These are phyloP conservation scores for Ursus arctos DNA, from an alignment of 2,113 vertebrate genomes.

Conservation along the genomic window DNA sequence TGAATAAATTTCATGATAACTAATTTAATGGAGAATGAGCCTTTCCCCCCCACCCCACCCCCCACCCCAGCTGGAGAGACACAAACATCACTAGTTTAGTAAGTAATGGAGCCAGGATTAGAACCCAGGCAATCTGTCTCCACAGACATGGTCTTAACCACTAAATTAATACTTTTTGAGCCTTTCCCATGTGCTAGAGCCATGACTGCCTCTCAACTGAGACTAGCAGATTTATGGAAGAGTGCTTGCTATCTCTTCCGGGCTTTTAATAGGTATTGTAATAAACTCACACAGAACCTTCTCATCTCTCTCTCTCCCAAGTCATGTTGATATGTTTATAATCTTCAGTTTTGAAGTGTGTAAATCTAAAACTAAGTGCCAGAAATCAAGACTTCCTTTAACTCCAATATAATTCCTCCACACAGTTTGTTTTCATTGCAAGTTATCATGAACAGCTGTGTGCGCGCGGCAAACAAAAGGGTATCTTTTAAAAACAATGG, in stretches of 20 bases:
- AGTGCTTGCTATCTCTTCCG: not conserved
- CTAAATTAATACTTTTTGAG: slow-evolving; percentile 54
- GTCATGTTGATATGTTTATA: slow-evolving; percentile 1
- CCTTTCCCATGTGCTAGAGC: slow-evolving; percentile 42
- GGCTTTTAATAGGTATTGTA: slow-evolving; percentile 43
- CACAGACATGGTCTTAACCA: slow-evolving; percentile 20
- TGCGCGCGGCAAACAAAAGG: not conserved
- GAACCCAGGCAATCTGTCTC: slow-evolving; percentile 56
- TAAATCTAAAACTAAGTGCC: slow-evolving; percentile 5
- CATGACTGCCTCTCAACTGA: slow-evolving; percentile 31
- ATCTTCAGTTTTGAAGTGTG: slow-evolving; percentile 44
- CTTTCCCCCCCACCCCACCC: not conserved
- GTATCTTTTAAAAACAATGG: slow-evolving; percentile 42
- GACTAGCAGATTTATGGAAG: slow-evolving; percentile 18
- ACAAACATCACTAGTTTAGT: not conserved
- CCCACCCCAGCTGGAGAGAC: not conserved
- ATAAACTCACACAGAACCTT: slow-evolving; percentile 45
- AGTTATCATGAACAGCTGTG: not conserved
- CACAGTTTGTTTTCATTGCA: slow-evolving; percentile 30
- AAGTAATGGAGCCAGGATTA: slow-evolving; percentile 45
- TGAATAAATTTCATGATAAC: slow-evolving; percentile 19
- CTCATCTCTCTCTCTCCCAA: not conserved
- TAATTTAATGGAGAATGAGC: not conserved
- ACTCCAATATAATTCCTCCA: slow-evolving; percentile 28
- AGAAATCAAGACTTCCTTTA: slow-evolving; percentile 23